Percentiles rank a stretch among this genome's conserved stretches.
Evolutionary conservation across 2,888 invertebrate genomes (phyloP).

Genomic region (Epiblema foenella): DNA sequence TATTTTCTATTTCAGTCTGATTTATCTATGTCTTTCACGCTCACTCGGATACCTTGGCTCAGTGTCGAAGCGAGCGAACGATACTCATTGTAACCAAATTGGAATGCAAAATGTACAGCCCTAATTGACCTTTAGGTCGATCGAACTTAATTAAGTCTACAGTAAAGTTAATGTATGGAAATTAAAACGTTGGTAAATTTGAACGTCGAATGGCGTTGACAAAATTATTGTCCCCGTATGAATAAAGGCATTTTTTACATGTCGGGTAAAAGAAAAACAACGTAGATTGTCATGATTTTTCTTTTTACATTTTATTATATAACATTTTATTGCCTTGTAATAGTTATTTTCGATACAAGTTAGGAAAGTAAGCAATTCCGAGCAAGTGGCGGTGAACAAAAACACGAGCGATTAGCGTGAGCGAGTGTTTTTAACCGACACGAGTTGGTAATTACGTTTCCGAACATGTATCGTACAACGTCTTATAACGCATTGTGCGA

Average conservation of each 20-base stretch:
- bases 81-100: background rate
- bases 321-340: no score
- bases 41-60: background rate
- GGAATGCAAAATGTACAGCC: background rate
- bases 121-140: background rate
- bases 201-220: slow-evolving; percentile 1
- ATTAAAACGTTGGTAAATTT: slow-evolving; percentile 3
- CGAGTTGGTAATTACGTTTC: no score
- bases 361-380: no score
- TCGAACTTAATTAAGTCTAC: slow-evolving; percentile 6
- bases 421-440: no score
- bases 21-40: background rate
- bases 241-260: background rate
- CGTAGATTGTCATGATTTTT: background rate
- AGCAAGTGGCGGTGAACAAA: no score
- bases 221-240: background rate
- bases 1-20: background rate
- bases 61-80: background rate
- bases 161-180: slow-evolving; percentile 23
- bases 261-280: background rate
- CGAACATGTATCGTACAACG: no score
- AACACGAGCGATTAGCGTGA: no score
- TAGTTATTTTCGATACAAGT: no score
- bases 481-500: no score
- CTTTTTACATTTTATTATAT: background rate